Percentiles rank a stretch among this genome's conserved stretches.
These are phyloP conservation scores for Hyphantria cunea DNA, from an alignment of 1,140 invertebrate species.

Conservation along the genomic window DNA sequence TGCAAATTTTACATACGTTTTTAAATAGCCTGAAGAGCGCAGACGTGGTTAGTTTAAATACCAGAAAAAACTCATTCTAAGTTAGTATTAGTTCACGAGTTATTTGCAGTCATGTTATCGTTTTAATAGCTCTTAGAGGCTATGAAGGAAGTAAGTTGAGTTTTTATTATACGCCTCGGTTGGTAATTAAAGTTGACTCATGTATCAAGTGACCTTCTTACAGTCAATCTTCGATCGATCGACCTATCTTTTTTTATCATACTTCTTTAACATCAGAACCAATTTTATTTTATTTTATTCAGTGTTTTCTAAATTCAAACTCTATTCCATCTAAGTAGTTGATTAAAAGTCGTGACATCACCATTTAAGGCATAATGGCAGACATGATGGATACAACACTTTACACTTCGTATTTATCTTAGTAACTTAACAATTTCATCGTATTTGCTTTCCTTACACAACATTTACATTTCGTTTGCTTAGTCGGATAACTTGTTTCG, in stretches of 20 bases:
- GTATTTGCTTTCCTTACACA: slow-evolving; percentile 56
- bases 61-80: slow-evolving; percentile 15
- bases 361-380: slow-evolving; percentile 7
- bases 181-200: slow-evolving; percentile 9
- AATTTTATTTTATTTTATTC: too few species aligned
- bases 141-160: slow-evolving; percentile 18
- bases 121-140: slow-evolving; percentile 6
- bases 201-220: too few species aligned
- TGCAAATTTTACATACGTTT: slow-evolving; percentile 50
- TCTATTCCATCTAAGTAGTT: too few species aligned
- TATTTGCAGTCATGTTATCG: slow-evolving; percentile 15
- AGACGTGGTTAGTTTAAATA: too few species aligned
- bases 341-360: slow-evolving; percentile 37
- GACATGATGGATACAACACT: slow-evolving; percentile 9
- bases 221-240: too few species aligned
- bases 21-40: slow-evolving; percentile 5
- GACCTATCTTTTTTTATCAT: too few species aligned
- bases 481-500: slow-evolving; percentile 42
- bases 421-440: slow-evolving; percentile 61
- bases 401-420: slow-evolving; percentile 58
- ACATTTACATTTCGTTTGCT: slow-evolving; percentile 52
- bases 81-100: slow-evolving; percentile 9
- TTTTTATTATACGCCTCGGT: not conserved
- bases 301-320: too few species aligned
- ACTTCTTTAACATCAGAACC: too few species aligned